Conservation (phyloP, 2,113 vertebrate genomes). For the Labrus mixtus region DNA sequence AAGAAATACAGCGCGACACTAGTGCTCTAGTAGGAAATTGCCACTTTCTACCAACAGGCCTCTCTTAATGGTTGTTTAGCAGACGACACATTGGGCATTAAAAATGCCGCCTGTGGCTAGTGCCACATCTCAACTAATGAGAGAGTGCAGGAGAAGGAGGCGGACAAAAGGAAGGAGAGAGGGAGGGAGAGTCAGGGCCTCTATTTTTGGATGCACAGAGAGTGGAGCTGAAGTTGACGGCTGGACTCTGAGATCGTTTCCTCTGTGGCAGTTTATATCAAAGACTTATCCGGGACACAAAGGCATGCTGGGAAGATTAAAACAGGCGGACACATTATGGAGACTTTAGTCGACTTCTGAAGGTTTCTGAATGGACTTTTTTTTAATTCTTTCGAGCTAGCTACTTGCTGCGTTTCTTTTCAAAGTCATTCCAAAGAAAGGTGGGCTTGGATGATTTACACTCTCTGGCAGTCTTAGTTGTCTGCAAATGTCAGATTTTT, state of each 20-base stretch:
- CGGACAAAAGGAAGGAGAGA: constrained; percentile 6
- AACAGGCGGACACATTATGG: constrained; percentile 8
- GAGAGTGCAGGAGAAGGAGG: constrained; percentile 21
- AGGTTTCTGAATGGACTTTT: not conserved
- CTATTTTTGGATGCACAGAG: constrained; percentile 34
- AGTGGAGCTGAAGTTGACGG: constrained; percentile 12
- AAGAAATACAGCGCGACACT: constrained; percentile 57
- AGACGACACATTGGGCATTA: constrained; percentile 57
- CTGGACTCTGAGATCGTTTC: constrained; percentile 31
- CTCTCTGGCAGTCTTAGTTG: not conserved
- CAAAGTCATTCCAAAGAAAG: constrained; percentile 1
- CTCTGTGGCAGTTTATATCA: constrained; percentile 33
- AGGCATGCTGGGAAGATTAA: constrained; percentile 25
- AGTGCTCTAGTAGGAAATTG: constrained; percentile 71
- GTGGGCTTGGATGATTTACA: not conserved
- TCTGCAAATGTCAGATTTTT: not conserved
- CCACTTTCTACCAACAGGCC: constrained; percentile 61
- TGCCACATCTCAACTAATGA: constrained; percentile 51
- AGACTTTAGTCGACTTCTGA: constrained; percentile 7
- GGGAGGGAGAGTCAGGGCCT: not conserved
- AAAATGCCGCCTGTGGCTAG: constrained; percentile 52
- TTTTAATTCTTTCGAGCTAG: constrained; percentile 2
- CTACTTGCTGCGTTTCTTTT: constrained; percentile 1
- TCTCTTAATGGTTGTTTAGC: constrained; percentile 72
- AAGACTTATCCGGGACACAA: constrained; percentile 6